Percentiles rank a stretch among this genome's conserved stretches.
Conservation (phyloP, 2,888 invertebrate species). For the Caenorhabditis sp. region DNA sequence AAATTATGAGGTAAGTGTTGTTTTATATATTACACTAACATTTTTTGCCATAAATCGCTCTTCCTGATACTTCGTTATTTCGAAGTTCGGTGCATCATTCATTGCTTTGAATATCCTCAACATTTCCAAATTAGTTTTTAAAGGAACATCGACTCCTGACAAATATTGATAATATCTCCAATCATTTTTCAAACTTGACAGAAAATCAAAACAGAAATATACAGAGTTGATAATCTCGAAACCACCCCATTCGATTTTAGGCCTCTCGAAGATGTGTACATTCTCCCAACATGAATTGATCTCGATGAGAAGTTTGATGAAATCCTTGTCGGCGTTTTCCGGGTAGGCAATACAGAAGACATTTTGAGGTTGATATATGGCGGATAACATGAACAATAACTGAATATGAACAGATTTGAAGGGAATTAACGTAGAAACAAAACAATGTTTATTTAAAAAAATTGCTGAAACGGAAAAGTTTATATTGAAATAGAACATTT, state of each 20-base stretch:
- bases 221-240: slow-evolving; percentile 50
- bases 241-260: slow-evolving; percentile 43
- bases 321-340: slow-evolving; percentile 40
- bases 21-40: slow-evolving; percentile 10
- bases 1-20: neutral
- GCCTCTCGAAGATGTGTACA: slow-evolving; percentile 56
- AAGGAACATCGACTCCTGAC: slow-evolving; percentile 44
- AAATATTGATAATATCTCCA: slow-evolving; percentile 52
- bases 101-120: slow-evolving; percentile 42
- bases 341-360: slow-evolving; percentile 62
- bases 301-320: slow-evolving; percentile 42
- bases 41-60: slow-evolving; percentile 26
- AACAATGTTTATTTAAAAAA: no score
- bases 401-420: no score
- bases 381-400: slow-evolving; percentile 55
- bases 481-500: no score
- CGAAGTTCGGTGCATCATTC: slow-evolving; percentile 41
- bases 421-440: no score
- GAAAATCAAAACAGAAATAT: slow-evolving; percentile 34
- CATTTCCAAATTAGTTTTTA: slow-evolving; percentile 53
- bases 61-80: slow-evolving; percentile 18
- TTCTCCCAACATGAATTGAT: slow-evolving; percentile 55
- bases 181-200: slow-evolving; percentile 26
- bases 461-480: no score
- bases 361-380: slow-evolving; percentile 66